A percentile compares a stretch with the other conserved stretches of the same genome.
These are phyloP conservation scores for Pangasius sanitwongsei DNA, from an alignment of 2,797 vertebrate genomes.

Conservation along the genomic window DNA sequence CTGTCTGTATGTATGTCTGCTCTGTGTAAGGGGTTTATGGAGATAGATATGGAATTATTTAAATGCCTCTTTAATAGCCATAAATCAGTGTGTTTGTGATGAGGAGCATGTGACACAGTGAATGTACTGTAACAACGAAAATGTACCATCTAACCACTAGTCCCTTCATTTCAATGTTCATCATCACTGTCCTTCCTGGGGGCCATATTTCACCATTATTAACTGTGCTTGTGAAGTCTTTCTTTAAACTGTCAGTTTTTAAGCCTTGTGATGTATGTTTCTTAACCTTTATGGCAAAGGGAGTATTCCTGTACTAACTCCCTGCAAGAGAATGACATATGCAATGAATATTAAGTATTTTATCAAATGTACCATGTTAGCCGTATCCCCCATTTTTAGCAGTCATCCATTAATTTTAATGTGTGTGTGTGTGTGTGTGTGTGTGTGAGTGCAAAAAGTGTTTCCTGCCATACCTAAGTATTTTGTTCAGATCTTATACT, in stretches of 20 bases:
- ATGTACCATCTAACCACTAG: constrained; percentile 42
- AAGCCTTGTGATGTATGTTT: constrained; percentile 20
- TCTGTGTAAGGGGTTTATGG: constrained; percentile 29
- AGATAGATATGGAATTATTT: constrained; percentile 29
- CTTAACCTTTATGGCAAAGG: neutral
- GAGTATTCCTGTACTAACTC: constrained; percentile 12
- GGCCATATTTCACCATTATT: constrained; percentile 12
- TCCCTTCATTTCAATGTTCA: constrained; percentile 32
- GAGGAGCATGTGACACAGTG: constrained; percentile 39
- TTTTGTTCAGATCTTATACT: neutral
- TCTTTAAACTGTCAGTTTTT: neutral
- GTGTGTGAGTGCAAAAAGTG: neutral
- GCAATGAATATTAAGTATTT: constrained; percentile 18
- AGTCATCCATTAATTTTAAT: neutral
- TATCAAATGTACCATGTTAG: neutral
- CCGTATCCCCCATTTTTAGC: neutral
- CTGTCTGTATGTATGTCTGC: constrained; percentile 7
- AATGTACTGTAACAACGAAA: constrained; percentile 51
- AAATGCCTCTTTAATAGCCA: constrained; percentile 41
- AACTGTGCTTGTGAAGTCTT: neutral
- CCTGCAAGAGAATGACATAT: constrained; percentile 5
- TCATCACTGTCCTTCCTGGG: constrained; percentile 1
- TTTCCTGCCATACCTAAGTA: constrained; percentile 10
- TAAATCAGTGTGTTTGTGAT: constrained; percentile 35
- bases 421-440: neutral